Evolutionary conservation across 2,888 invertebrate species (phyloP).

Genomic region (Amblyjoppa proteus): DNA sequence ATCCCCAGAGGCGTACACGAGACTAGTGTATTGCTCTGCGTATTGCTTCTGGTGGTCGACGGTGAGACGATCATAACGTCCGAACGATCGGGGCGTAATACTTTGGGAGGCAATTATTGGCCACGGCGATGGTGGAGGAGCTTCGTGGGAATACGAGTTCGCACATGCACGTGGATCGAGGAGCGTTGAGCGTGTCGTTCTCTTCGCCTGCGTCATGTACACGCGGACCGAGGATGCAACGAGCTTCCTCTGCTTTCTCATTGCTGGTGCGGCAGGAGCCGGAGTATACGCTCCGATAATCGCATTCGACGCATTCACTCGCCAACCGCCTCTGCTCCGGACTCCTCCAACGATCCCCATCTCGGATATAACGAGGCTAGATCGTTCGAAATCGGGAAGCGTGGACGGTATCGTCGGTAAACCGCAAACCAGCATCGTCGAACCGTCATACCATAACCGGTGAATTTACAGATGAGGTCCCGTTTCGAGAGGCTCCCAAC

Average conservation of each 20-base stretch:
- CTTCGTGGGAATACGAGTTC: conserved; percentile 19
- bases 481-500: neutral
- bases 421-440: conserved; percentile 25
- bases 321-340: conserved; percentile 15
- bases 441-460: conserved; percentile 14
- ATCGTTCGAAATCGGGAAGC: conserved; percentile 47
- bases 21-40: neutral
- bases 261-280: conserved; percentile 34
- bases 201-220: conserved; percentile 6
- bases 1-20: neutral
- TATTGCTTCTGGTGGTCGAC: conserved; percentile 23
- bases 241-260: conserved; percentile 35
- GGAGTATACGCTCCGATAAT: conserved; percentile 50
- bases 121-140: conserved; percentile 28
- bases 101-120: conserved; percentile 57
- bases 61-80: conserved; percentile 38
- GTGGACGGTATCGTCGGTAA: conserved; percentile 1
- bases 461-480: neutral
- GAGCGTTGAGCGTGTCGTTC: neutral
- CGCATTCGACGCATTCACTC: conserved; percentile 52
- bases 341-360: conserved; percentile 39
- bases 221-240: conserved; percentile 3
- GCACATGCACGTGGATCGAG: neutral
- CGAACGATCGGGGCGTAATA: conserved; percentile 44
- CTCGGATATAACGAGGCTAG: conserved; percentile 52